Evolutionary conservation across 2,797 vertebrate species (phyloP).

Genomic region (Anniella stebbinsi): DNA sequence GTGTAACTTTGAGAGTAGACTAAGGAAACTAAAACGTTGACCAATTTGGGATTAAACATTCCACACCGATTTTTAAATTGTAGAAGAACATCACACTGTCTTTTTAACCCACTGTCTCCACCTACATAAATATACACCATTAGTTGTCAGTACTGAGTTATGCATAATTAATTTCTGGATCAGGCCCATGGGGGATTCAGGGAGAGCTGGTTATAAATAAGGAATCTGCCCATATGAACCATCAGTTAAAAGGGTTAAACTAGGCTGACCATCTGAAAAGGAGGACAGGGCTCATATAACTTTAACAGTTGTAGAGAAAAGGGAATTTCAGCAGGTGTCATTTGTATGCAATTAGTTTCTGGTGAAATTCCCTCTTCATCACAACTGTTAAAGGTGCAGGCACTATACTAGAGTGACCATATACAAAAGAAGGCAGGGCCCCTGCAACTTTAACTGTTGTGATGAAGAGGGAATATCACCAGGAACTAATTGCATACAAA

Average conservation of each 20-base stretch:
- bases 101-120: neutral
- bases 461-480: too few species aligned
- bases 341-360: too few species aligned
- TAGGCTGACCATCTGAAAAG: too few species aligned
- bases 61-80: neutral
- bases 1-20: neutral
- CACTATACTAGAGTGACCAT: too few species aligned
- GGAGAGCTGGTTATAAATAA: neutral
- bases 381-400: too few species aligned
- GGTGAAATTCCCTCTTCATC: too few species aligned
- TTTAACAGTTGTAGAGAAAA: too few species aligned
- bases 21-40: neutral
- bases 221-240: neutral
- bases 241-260: neutral
- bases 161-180: neutral
- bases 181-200: neutral
- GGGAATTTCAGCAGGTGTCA: too few species aligned
- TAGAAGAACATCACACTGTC: neutral
- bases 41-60: neutral
- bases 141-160: neutral
- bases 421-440: too few species aligned
- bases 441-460: too few species aligned
- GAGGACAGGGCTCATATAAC: too few species aligned
- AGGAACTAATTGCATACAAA: too few species aligned
- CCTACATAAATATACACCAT: neutral